A percentile compares a stretch with the other conserved stretches of the same genome.
These are phyloP conservation scores for Corapipo altera DNA, from an alignment of 2,113 vertebrate species.

Conservation along the genomic window DNA sequence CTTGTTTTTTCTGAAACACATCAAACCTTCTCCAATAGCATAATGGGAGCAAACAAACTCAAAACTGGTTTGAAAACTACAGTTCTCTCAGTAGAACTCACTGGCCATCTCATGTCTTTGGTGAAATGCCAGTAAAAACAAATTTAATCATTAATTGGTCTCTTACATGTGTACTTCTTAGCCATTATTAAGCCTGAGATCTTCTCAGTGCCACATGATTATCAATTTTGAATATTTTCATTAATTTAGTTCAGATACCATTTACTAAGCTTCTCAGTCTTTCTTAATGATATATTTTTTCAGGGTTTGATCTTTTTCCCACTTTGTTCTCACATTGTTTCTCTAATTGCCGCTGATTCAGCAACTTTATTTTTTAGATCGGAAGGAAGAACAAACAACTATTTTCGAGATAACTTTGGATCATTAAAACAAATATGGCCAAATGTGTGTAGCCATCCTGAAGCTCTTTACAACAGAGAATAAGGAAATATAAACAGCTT, in stretches of 20 bases:
- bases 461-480: neutral
- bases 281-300: neutral
- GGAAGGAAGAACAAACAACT: neutral
- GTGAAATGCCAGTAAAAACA: conserved; percentile 3
- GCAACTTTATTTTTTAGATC: neutral
- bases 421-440: neutral
- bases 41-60: neutral
- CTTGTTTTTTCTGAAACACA: neutral
- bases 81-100: neutral
- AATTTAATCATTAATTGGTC: conserved; percentile 32
- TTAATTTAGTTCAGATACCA: neutral
- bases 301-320: neutral
- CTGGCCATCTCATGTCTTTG: conserved; percentile 5
- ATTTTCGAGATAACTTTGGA: neutral
- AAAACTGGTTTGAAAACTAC: conserved; percentile 20
- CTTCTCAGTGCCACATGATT: neutral
- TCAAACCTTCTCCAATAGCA: neutral
- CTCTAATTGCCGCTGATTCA: neutral
- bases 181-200: neutral
- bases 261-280: neutral
- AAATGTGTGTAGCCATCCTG: neutral
- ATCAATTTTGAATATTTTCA: neutral
- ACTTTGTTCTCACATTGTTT: neutral
- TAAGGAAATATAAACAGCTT: neutral
- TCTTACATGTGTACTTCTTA: neutral